Evolutionary conservation across 2,888 invertebrate genomes (phyloP).

Genomic region (Lasiommata megera): DNA sequence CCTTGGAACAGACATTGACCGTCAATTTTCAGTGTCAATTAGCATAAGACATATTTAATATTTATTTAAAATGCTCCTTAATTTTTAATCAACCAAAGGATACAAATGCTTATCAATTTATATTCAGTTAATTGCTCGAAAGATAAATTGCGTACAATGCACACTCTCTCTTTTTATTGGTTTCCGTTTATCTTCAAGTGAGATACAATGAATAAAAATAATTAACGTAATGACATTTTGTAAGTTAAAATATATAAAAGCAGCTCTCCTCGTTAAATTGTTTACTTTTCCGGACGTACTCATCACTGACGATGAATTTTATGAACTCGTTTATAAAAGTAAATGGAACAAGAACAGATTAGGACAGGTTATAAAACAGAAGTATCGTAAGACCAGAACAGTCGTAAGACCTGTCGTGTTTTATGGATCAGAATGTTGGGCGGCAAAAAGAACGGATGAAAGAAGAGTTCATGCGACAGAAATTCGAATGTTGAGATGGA

Average conservation of each 20-base stretch:
- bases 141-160: constrained; percentile 8
- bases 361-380: background rate
- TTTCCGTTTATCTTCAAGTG: constrained; percentile 8
- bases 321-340: no score
- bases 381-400: no score
- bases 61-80: background rate
- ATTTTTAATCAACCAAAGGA: background rate
- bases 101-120: background rate
- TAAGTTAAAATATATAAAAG: background rate
- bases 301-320: no score
- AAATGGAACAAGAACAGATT: no score
- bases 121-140: constrained; percentile 10
- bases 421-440: no score
- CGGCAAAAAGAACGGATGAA: no score
- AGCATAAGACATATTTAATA: no score
- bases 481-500: no score
- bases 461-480: no score
- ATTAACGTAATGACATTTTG: constrained; percentile 10
- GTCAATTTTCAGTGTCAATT: no score
- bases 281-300: background rate
- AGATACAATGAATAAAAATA: constrained; percentile 19
- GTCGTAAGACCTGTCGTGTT: no score
- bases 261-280: background rate
- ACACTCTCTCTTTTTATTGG: constrained; percentile 17
- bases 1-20: background rate